Evolutionary conservation across 2,113 vertebrate genomes (phyloP), one percentile per base, ranked within the genome.

Genomic region (Myrmecobius fasciatus): DNA sequence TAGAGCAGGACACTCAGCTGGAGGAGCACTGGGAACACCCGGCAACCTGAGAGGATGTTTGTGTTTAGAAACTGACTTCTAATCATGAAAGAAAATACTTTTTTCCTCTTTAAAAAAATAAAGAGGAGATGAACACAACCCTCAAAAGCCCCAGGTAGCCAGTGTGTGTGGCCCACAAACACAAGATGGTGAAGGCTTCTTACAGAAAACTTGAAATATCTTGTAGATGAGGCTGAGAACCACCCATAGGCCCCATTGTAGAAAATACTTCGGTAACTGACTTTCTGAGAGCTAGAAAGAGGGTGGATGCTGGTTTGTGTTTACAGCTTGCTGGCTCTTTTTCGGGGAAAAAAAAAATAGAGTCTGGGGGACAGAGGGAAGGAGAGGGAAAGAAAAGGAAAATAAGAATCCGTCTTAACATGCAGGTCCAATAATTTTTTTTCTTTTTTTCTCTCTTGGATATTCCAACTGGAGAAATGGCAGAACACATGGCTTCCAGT

Each of bases 401-500:
- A 90, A 92, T 0, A 47, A 94, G 95, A 95, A 91, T 97, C 94
- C 94, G 43, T 95, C 95, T 94, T 56, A 94, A 97, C 98, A 98
- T 98, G 98, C 98, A 98, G 97, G 95, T 93, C 96, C 96, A 43
- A 52, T 54, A 83, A 83, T 94, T 89, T 43, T 52, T 43, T 93
- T 52, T 92, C 89, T 89, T 48, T 14, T 14, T 51, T 92, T 97
- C 94, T 94, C 88, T 97, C 94, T 94, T 43, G 89, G 96, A 97
- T 92, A 92, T 96, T 96, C 98, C 96, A 53, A 93, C 7, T 83
- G 94, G 47, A 97, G 96, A 95, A 98, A 97, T 12, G 92, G 97
- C 95, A 96, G 94, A 91, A 96, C 25, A 95, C 90, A 88, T 90
- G 94, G 97, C 96, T 96, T 97, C 96, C 95, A 91, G 96, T 94